Conservation (phyloP, 2,888 invertebrate species). For the Mamestra brassicae region DNA sequence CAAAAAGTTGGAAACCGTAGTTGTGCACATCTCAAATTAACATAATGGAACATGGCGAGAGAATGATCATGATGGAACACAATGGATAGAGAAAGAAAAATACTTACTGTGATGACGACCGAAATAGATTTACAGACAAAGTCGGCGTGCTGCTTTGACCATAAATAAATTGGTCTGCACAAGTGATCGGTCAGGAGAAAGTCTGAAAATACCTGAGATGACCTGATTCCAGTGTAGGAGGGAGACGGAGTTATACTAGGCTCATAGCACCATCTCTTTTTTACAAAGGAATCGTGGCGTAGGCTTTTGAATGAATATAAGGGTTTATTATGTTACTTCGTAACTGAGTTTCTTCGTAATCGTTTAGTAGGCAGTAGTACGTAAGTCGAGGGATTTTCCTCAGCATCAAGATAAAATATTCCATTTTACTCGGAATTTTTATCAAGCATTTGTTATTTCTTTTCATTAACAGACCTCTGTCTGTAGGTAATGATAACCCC, state of each 20-base stretch:
- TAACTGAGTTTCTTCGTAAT: neutral
- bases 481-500: constrained; percentile 25
- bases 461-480: neutral
- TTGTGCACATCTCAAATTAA: neutral
- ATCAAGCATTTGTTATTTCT: constrained; percentile 27
- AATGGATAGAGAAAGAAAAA: too few relatives aligned
- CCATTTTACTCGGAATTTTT: neutral
- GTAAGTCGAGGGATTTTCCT: constrained; percentile 1
- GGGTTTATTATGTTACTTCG: neutral
- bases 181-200: too few relatives aligned
- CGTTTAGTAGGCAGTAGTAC: neutral
- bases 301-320: too few relatives aligned
- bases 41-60: neutral
- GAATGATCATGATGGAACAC: neutral
- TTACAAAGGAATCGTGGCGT: too few relatives aligned
- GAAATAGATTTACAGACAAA: neutral
- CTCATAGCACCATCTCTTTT: too few relatives aligned
- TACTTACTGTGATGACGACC: neutral
- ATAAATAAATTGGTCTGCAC: too few relatives aligned
- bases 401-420: neutral
- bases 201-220: too few relatives aligned
- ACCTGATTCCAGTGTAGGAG: too few relatives aligned
- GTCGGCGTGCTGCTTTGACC: too few relatives aligned
- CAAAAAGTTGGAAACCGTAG: neutral
- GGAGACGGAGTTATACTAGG: too few relatives aligned